These are phyloP conservation scores for Priocnemis perturbator DNA, from an alignment of 2,888 invertebrate species.

Conservation along the genomic window DNA sequence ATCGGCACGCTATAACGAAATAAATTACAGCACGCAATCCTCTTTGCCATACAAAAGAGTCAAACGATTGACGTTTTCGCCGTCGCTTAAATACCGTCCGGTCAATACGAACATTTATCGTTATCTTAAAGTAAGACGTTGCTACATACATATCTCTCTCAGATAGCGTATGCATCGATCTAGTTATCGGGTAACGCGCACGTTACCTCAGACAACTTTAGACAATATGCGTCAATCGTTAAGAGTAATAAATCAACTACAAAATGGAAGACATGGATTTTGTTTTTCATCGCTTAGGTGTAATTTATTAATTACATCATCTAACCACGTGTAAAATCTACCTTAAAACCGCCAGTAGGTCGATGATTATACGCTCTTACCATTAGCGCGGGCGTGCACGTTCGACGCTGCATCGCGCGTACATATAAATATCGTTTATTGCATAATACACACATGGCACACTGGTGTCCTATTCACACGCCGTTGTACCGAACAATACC, in stretches of 20 bases:
- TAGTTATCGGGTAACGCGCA: too few relatives aligned
- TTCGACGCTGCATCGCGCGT: slow-evolving; percentile 53
- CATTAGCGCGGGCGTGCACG: slow-evolving; percentile 47
- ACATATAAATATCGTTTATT: slow-evolving; percentile 67
- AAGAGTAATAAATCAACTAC: slow-evolving; percentile 34
- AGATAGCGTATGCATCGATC: too few relatives aligned
- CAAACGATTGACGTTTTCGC: too few relatives aligned
- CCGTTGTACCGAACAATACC: neutral
- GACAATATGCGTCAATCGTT: neutral
- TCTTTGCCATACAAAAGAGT: slow-evolving; percentile 2
- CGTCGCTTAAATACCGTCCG: too few relatives aligned
- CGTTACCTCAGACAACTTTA: too few relatives aligned
- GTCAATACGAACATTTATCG: too few relatives aligned
- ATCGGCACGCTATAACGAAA: slow-evolving; percentile 48
- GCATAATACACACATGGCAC: slow-evolving; percentile 73
- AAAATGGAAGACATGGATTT: slow-evolving; percentile 71
- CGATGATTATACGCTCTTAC: slow-evolving; percentile 18
- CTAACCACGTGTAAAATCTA: slow-evolving; percentile 42
- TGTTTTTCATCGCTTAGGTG: slow-evolving; percentile 45
- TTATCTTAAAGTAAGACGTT: too few relatives aligned
- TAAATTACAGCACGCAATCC: slow-evolving; percentile 18
- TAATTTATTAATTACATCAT: slow-evolving; percentile 22
- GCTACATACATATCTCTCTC: too few relatives aligned
- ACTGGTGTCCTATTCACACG: slow-evolving; percentile 59
- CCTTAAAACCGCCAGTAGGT: slow-evolving; percentile 4